Base-by-base conservation (phyloP, 2,113 vertebrate genomes). In the Bubo bubo region DNA sequence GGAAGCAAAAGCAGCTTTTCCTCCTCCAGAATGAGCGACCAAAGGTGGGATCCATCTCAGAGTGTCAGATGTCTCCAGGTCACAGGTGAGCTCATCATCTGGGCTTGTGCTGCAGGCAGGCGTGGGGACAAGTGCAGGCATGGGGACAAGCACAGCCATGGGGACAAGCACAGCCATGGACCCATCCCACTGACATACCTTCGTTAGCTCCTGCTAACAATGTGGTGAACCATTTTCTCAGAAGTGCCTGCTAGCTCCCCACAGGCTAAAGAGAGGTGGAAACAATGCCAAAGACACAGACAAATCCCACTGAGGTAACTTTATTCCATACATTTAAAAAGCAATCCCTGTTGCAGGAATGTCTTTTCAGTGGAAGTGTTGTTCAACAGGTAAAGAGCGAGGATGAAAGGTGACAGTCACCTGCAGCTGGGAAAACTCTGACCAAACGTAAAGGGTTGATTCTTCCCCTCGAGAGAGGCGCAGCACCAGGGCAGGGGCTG, bases 261-360 rank as follows among this genome's bases (percentile, higher is more conserved):
- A 23, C 20, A 23, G 43, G n/a, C 41, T 79, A 27, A 62, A 73
- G 50, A 19, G 37, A 71, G 27, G 49, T 59, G 45, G 49, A 77
- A 50, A 45, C 14, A 28, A 4, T 3, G 2, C 26, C 45, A 52
- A 24, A 30, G n/a, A 28, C 73, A 47, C n/a, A 45, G 50, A 30
- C 34, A 56, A 55, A 64, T 74, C 50, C 19, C 3, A 1, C 50
- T 14, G 39, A 24, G 41, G 20, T 15, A 32, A 60, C 75, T 70
- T 84, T 80, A 87, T 64, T 85, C 45, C 8, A 17, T 11, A 23
- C 21, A 8, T 43, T 47, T 20, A 1, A 35, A 63, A 73, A 90
- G 5, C 0, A 1, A 15, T 55, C n/a, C 14, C 59, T 49, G 26
- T 8, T 23, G 14, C 4, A 1, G 28, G 27, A 27, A 10, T 9